phyloP scores from a whole-genome alignment of 1,140 invertebrate species.

The Scaptomyza graminum region DNA sequence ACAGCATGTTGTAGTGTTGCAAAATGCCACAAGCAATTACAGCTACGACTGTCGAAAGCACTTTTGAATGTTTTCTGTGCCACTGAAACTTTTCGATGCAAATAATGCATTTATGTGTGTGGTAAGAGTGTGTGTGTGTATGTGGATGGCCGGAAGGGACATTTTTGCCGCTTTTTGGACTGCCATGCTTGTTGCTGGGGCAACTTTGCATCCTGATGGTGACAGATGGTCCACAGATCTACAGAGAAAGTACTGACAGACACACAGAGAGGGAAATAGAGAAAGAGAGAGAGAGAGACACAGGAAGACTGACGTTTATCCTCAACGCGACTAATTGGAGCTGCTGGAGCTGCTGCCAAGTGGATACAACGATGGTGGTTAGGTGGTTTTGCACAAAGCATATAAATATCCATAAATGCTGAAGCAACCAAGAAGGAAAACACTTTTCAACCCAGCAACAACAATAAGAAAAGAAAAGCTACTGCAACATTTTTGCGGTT shows the following conservation, averaged over 20 bases:
- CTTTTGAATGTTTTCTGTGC: conserved; percentile 1
- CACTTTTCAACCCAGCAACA: conserved; percentile 26
- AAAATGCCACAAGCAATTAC: neutral
- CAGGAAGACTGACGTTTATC: conserved; percentile 47
- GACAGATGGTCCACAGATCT: conserved; percentile 30
- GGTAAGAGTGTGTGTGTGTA: neutral
- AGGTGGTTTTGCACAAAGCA: conserved; percentile 30
- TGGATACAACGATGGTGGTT: neutral
- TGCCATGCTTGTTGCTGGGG: conserved; percentile 8
- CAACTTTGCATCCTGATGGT: conserved; percentile 31
- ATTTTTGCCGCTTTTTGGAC: conserved; percentile 5
- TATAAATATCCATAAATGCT: conserved; percentile 76
- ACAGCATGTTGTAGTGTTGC: conserved; percentile 8
- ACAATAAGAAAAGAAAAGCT: conserved; percentile 21
- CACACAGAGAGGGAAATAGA: neutral
- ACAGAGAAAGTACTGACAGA: conserved; percentile 10
- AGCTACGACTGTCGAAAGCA: neutral
- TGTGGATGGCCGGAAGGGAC: neutral
- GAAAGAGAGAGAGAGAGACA: no score
- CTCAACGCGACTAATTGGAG: conserved; percentile 61
- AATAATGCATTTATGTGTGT: conserved; percentile 7
- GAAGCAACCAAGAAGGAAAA: conserved; percentile 38
- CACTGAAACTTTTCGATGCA: neutral
- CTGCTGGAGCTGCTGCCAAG: conserved; percentile 56
- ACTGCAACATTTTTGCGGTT: conserved; percentile 68